Conservation (phyloP, 2,797 vertebrate genomes). For the Paedocypris micromegethes region DNA sequence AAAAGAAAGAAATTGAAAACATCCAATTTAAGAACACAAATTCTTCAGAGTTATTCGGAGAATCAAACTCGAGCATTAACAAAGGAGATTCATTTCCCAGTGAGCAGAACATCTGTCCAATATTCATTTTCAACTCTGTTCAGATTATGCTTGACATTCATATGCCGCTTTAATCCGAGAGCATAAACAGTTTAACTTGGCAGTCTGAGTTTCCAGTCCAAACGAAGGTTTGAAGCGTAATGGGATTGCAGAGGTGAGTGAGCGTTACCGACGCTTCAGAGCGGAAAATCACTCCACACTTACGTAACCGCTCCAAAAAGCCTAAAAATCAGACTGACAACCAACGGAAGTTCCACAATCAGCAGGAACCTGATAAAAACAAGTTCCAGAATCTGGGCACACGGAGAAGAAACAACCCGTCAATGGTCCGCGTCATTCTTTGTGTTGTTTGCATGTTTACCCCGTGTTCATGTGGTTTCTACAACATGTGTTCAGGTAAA, state of each 20-base stretch:
- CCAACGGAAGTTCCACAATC: too few species aligned
- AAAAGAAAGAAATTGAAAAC: constrained; percentile 42
- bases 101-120: constrained; percentile 18
- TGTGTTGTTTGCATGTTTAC: too few species aligned
- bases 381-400: too few species aligned
- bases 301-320: constrained; percentile 25
- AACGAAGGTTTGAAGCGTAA: constrained; percentile 18
- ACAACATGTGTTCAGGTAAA: too few species aligned
- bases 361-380: too few species aligned
- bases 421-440: too few species aligned
- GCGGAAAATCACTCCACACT: constrained; percentile 8
- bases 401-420: too few species aligned
- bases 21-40: constrained; percentile 39
- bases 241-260: constrained; percentile 10
- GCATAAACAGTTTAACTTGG: neutral
- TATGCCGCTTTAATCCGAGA: neutral
- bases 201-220: constrained; percentile 5
- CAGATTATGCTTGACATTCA: neutral
- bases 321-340: too few species aligned
- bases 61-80: constrained; percentile 29
- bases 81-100: constrained; percentile 36
- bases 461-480: too few species aligned
- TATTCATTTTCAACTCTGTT: constrained; percentile 13
- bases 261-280: constrained; percentile 16
- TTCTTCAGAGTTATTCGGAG: constrained; percentile 21